phyloP scores from a whole-genome alignment of 2,797 vertebrate species.

The Acrossocheilus fasciatus region DNA sequence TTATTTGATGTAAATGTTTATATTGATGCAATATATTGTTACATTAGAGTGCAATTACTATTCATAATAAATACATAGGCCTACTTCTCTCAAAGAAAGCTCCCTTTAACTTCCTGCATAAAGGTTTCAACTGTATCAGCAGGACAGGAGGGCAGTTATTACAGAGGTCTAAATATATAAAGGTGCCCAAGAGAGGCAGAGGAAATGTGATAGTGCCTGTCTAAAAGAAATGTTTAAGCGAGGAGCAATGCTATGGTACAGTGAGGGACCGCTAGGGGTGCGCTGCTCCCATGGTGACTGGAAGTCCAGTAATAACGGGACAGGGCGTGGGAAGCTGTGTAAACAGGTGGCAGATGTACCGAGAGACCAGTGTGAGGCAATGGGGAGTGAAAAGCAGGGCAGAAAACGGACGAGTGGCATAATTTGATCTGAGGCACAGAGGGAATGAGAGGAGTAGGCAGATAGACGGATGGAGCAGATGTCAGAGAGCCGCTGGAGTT shows the following conservation, averaged over 20 bases:
- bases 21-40: neutral
- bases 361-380: slow-evolving; percentile 56
- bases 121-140: slow-evolving; percentile 27
- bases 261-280: slow-evolving; percentile 64
- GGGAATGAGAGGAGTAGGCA: slow-evolving; percentile 63
- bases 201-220: slow-evolving; percentile 56
- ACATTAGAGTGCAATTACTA: neutral
- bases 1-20: neutral
- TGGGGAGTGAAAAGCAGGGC: slow-evolving; percentile 53
- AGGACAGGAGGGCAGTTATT: slow-evolving; percentile 45
- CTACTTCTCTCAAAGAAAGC: neutral
- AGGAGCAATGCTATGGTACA: slow-evolving; percentile 26
- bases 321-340: slow-evolving; percentile 67
- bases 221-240: slow-evolving; percentile 58
- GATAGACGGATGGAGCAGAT: slow-evolving; percentile 72
- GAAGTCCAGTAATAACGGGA: slow-evolving; percentile 52
- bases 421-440: slow-evolving; percentile 77
- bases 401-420: slow-evolving; percentile 77
- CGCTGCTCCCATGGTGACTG: neutral
- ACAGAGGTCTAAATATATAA: slow-evolving; percentile 54
- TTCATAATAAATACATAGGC: neutral
- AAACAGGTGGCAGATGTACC: slow-evolving; percentile 80
- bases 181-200: slow-evolving; percentile 10
- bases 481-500: slow-evolving; percentile 60
- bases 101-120: neutral